phyloP scores from a whole-genome alignment of 2,797 vertebrate species.

The Petrocephalus sullivani region DNA sequence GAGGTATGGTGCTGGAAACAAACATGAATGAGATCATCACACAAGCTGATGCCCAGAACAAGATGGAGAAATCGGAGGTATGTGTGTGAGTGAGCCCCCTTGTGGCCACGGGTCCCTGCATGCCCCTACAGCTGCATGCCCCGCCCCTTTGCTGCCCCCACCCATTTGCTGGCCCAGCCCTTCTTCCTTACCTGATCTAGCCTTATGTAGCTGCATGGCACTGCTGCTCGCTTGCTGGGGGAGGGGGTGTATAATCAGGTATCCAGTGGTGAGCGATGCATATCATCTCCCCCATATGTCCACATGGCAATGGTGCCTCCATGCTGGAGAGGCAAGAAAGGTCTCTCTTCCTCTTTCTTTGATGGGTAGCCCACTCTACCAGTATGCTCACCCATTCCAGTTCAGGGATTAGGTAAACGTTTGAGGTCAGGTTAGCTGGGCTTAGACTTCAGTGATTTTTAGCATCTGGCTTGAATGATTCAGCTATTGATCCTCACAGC shows the following conservation, averaged over 20 bases:
- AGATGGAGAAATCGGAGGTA: slow-evolving; percentile 99
- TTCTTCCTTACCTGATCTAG: slow-evolving; percentile 31
- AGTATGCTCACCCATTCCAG: slow-evolving; percentile 28
- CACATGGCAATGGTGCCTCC: not conserved
- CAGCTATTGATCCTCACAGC: not conserved
- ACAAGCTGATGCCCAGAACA: slow-evolving; percentile 94
- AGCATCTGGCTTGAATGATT: slow-evolving; percentile 34
- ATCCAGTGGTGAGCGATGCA: not conserved
- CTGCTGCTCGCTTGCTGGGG: not conserved
- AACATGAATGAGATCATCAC: slow-evolving; percentile 99
- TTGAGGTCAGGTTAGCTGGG: not conserved
- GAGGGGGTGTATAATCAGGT: not conserved
- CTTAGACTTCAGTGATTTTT: not conserved
- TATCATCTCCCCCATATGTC: not conserved
- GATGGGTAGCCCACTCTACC: slow-evolving; percentile 40
- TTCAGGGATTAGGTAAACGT: not conserved
- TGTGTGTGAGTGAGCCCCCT: slow-evolving; percentile 40
- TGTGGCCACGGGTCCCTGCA: slow-evolving; percentile 41
- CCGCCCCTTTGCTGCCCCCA: slow-evolving; percentile 38
- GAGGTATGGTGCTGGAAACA: slow-evolving; percentile 97
- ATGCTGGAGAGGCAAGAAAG: slow-evolving; percentile 19
- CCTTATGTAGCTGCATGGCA: not conserved
- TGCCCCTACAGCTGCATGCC: slow-evolving; percentile 29
- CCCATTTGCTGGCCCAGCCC: slow-evolving; percentile 40
- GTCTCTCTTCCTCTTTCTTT: slow-evolving; percentile 30